Base-by-base conservation (phyloP, 2,888 invertebrate genomes). In the Phlogophora meticulosa region DNA sequence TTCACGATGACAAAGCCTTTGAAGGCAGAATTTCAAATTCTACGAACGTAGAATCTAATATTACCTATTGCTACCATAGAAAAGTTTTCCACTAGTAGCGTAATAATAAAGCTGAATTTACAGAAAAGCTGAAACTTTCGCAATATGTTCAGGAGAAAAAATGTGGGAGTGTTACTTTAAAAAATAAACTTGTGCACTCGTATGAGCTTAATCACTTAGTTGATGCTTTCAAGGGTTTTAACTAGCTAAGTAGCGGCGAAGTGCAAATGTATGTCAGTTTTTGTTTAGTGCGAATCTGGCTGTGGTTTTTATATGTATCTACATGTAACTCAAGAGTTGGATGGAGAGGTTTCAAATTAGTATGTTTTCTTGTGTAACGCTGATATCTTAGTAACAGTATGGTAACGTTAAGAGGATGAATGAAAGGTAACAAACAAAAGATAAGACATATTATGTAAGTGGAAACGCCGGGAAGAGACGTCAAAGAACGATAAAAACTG, bases 261-360 rank as follows among this genome's bases (percentile, higher is more conserved):
- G 56, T 62, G 56, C 38, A 43, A 76, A 76, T 62, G 77, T 62
- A 17, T 72, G 77, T 72, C 60, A 60, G 60, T 76, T 42, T 42
- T 55, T 66, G 43, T 70, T 66, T n/a, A 42, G 48, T 34, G 40
- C 28, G 17, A 20, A 32, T 43, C 15, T 24, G 22, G n/a, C n/a
- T 43, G 56, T 13, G 32, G 74, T 43, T 43, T 65, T 72, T 15
- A 24, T n/a, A n/a, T n/a, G n/a, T n/a, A n/a, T n/a, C n/a, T n/a
- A n/a, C n/a, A n/a, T n/a, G n/a, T n/a, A n/a, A 28, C 28, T 28
- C 4, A 28, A 28, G 4, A 5, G 28, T 28, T 4, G 28, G 28
- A 28, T 28, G 28, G 5, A 28, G 28, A 28, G 2, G 11, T 67
- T 67, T 42, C 2, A 48, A 36, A 34, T 10, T 5, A 0, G 3